Conservation (phyloP, 2,797 vertebrate species). For the Galago senegalensis region DNA sequence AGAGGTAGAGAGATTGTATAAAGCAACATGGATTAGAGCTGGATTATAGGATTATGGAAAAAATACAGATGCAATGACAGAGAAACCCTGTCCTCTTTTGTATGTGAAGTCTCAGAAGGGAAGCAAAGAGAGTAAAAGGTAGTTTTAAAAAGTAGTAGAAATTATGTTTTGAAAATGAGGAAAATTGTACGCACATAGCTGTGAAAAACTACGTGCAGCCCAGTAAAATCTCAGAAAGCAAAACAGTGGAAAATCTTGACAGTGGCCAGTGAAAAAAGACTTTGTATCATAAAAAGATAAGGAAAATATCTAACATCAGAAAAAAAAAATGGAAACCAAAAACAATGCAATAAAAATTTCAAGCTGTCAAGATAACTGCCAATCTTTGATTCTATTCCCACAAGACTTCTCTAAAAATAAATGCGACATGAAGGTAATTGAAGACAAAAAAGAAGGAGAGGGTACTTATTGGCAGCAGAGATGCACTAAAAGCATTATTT, state of each 20-base stretch:
- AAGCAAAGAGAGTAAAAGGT: background rate
- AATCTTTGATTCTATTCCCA: background rate
- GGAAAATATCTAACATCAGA: background rate
- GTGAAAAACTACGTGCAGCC: background rate
- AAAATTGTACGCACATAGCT: background rate
- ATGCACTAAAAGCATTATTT: background rate
- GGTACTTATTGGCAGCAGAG: background rate
- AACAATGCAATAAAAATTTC: background rate
- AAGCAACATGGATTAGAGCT: background rate
- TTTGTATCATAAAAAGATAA: background rate
- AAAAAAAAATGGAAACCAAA: background rate
- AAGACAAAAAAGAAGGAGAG: background rate
- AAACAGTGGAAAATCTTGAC: background rate
- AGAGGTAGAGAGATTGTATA: background rate
- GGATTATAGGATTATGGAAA: background rate
- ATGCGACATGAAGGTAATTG: background rate
- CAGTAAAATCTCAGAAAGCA: background rate
- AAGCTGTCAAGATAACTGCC: background rate
- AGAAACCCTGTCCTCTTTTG: background rate
- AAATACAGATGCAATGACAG: background rate
- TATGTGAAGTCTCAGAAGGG: background rate
- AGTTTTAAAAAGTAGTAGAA: background rate
- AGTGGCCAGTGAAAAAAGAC: background rate
- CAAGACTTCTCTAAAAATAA: background rate
- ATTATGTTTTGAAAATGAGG: background rate